Conservation (phyloP, 1,140 invertebrate species). For the Pogonognathellus flavescens region DNA sequence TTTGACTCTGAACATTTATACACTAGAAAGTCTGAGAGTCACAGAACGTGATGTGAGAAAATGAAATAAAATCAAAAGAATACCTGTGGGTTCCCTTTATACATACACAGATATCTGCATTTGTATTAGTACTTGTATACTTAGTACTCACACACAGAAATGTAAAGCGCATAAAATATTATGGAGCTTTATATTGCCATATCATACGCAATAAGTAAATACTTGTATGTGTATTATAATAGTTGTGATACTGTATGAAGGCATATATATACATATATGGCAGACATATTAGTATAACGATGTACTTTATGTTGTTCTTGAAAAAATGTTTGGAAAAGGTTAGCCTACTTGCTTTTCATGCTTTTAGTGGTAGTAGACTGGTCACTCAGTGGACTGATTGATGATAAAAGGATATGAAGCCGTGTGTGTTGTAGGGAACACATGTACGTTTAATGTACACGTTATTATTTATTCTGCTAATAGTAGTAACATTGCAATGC, state of each 20-base stretch:
- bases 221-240: too few relatives aligned
- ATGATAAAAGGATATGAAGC: constrained; percentile 37
- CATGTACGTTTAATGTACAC: too few relatives aligned
- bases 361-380: not conserved
- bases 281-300: not conserved
- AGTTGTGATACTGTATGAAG: not conserved
- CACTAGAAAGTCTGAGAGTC: not conserved
- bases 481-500: not conserved
- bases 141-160: not conserved
- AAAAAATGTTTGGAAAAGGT: not conserved
- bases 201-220: too few relatives aligned
- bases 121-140: too few relatives aligned
- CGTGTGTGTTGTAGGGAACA: not conserved
- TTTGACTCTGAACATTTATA: not conserved
- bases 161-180: too few relatives aligned
- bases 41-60: constrained; percentile 50
- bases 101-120: not conserved
- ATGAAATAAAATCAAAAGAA: constrained; percentile 29
- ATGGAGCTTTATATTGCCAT: not conserved
- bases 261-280: not conserved
- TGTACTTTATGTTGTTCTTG: not conserved
- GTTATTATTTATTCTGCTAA: too few relatives aligned
- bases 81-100: not conserved
- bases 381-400: not conserved
- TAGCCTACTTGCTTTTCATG: not conserved